Evolutionary conservation across 2,113 vertebrate genomes (phyloP).

Genomic region (Falco punctatus): DNA sequence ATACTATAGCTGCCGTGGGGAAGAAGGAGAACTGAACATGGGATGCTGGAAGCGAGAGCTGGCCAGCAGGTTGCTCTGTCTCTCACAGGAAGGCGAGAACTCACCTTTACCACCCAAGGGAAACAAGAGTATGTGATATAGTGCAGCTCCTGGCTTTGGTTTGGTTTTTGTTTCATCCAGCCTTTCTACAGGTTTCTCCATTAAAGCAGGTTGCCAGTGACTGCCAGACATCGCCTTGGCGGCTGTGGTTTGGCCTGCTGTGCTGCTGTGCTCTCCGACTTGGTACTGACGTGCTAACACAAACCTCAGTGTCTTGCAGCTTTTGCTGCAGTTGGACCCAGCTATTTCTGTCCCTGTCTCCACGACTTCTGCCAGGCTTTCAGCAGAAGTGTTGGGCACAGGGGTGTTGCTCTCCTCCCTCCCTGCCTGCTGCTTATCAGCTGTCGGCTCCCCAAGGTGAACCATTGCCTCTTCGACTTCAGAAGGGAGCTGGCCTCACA

Average conservation of each 20-base stretch:
- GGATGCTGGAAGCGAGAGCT: neutral
- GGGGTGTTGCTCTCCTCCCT: neutral
- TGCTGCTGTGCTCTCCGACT: neutral
- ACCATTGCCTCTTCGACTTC: neutral
- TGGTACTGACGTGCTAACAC: fast-evolving
- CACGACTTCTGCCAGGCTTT: neutral
- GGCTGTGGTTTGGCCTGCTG: neutral
- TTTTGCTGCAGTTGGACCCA: neutral
- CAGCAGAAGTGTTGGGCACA: neutral
- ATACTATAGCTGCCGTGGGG: neutral
- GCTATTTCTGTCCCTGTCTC: neutral
- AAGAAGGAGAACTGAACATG: neutral
- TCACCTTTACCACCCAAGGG: neutral
- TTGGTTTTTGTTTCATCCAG: neutral
- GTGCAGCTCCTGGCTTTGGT: neutral
- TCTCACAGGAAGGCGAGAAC: neutral
- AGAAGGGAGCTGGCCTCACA: neutral
- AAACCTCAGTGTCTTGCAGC: neutral
- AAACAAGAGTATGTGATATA: neutral
- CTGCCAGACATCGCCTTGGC: neutral
- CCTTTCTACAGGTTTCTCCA: neutral
- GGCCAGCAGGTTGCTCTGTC: neutral
- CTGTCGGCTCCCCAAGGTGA: neutral
- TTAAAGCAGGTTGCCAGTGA: neutral
- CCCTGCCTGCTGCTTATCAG: neutral